phyloP scores from a whole-genome alignment of 1,140 invertebrate genomes.

The Bombus impatiens region DNA sequence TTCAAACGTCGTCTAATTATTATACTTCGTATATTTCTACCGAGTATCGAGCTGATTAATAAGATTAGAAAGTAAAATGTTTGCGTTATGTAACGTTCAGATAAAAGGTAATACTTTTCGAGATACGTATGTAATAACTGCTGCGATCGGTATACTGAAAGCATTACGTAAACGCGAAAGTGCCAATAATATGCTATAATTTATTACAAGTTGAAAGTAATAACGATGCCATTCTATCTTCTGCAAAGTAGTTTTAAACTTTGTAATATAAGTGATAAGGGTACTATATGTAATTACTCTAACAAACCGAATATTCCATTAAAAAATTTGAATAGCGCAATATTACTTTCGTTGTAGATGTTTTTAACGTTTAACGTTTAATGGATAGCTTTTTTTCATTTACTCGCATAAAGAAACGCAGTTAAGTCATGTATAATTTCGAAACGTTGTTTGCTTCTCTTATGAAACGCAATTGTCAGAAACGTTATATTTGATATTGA shows the following conservation, averaged over 20 bases:
- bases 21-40: neutral
- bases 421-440: neutral
- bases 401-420: neutral
- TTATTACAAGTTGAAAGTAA: slow-evolving; percentile 25
- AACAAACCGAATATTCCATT: neutral
- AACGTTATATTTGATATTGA: neutral
- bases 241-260: too few species aligned
- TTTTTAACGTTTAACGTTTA: too few species aligned
- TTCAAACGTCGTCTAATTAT: slow-evolving; percentile 21
- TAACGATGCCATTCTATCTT: neutral
- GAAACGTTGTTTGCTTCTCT: neutral
- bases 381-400: neutral
- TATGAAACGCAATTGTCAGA: neutral
- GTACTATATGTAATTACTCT: neutral
- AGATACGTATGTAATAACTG: slow-evolving; percentile 17
- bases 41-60: neutral
- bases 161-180: slow-evolving; percentile 44
- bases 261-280: neutral
- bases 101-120: slow-evolving; percentile 18
- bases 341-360: too few species aligned
- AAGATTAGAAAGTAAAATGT: slow-evolving; percentile 35
- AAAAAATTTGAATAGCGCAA: neutral
- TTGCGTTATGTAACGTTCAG: slow-evolving; percentile 9
- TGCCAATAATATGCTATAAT: slow-evolving; percentile 28
- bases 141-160: slow-evolving; percentile 12